These are phyloP conservation scores for Noctua comes DNA, from an alignment of 2,888 invertebrate genomes.

Conservation along the genomic window DNA sequence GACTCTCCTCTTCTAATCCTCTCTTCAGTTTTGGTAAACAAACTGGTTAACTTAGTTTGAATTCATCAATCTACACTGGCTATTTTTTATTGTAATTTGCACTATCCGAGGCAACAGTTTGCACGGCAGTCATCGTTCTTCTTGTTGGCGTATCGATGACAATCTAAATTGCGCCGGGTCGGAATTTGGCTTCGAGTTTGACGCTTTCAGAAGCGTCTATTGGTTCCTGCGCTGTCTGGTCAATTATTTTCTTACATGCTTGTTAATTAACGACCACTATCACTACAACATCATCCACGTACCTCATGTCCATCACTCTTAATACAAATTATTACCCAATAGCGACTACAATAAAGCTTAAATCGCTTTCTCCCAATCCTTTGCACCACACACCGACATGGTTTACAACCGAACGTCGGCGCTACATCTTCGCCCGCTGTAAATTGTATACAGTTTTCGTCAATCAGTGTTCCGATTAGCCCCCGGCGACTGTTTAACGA, in stretches of 20 bases:
- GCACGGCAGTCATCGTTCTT: neutral
- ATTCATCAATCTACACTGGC: neutral
- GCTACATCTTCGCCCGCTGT: constrained; percentile 70
- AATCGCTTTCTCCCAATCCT: constrained; percentile 17
- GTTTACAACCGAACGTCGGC: constrained; percentile 68
- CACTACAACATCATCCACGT: too few relatives aligned
- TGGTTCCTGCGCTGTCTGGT: neutral
- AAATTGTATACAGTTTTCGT: constrained; percentile 76
- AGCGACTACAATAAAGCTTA: neutral
- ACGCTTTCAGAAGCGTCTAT: neutral
- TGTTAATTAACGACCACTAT: neutral
- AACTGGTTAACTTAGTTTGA: neutral
- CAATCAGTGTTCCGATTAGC: constrained; percentile 72
- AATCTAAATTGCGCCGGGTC: neutral
- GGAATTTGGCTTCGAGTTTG: neutral
- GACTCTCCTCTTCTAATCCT: too few relatives aligned
- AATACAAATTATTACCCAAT: too few relatives aligned
- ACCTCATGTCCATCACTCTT: rapidly evolving
- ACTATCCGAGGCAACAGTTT: neutral
- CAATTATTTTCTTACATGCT: neutral
- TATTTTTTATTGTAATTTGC: neutral
- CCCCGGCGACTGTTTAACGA: constrained; percentile 66
- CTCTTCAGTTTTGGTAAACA: neutral
- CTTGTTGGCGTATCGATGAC: neutral
- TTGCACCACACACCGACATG: constrained; percentile 57